These are phyloP conservation scores for Megamerina dolium DNA, from an alignment of 2,888 invertebrate genomes.

Conservation along the genomic window DNA sequence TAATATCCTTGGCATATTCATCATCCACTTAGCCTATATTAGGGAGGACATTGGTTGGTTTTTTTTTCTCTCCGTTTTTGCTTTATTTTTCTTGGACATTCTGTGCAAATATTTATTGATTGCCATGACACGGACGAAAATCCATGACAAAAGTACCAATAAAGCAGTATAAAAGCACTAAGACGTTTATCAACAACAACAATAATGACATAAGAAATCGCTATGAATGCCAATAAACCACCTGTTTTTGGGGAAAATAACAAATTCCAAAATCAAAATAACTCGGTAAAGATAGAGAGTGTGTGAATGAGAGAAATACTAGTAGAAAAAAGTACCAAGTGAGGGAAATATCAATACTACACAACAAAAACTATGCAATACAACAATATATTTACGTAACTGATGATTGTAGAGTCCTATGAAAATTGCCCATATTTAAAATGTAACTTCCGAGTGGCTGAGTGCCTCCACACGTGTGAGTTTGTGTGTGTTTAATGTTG, in stretches of 20 bases:
- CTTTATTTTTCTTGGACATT: too few relatives aligned
- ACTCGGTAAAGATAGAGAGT: too few relatives aligned
- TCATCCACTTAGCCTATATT: slow-evolving; percentile 23
- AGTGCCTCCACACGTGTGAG: too few relatives aligned
- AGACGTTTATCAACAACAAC: not conserved
- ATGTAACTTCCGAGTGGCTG: too few relatives aligned
- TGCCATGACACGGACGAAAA: slow-evolving; percentile 32
- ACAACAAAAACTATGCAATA: too few relatives aligned
- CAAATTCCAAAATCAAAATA: too few relatives aligned
- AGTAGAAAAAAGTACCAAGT: too few relatives aligned
- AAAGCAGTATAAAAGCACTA: not conserved
- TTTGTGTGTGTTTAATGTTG: slow-evolving; percentile 2
- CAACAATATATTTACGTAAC: not conserved
- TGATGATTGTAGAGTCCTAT: too few relatives aligned
- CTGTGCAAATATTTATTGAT: slow-evolving; percentile 36
- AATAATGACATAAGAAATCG: slow-evolving; percentile 1
- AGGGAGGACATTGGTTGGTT: too few relatives aligned
- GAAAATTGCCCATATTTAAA: slow-evolving; percentile 1
- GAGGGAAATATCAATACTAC: too few relatives aligned
- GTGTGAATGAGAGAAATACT: too few relatives aligned
- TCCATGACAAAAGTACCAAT: not conserved
- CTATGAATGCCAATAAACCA: slow-evolving; percentile 14
- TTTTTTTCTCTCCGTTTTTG: too few relatives aligned
- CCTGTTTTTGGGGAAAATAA: slow-evolving; percentile 18
- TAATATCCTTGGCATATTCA: not conserved